Evolutionary conservation across 2,888 invertebrate species (phyloP), one percentile per base, ranked within the genome.

Genomic region (Apodemia hepburni): DNA sequence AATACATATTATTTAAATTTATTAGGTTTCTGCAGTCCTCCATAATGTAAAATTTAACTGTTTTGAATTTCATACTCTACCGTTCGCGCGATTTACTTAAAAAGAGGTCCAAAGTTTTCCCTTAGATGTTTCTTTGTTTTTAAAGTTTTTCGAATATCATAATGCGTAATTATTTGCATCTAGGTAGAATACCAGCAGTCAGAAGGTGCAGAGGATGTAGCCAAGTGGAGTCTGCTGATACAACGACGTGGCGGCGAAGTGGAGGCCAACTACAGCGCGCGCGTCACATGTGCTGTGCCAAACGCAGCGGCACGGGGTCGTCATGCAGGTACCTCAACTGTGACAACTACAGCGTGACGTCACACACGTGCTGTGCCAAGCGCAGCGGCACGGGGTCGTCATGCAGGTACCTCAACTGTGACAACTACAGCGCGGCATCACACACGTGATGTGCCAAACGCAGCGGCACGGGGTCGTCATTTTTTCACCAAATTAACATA

Each of bases 331-430:
- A n/a, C n/a, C n/a, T 4, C 5, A 18, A 33, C 17, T 57, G n/a
- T 18, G 27, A 2, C 27, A 4, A 18, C n/a, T n/a, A n/a, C n/a
- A n/a, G n/a, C n/a, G n/a, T n/a, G n/a, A n/a, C n/a, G n/a, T n/a
- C n/a, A n/a, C n/a, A n/a, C 99, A 99, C 83, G 95, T 99, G 45
- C 90, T 99, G 42, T 97, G 98, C 78, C 96, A 97, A 74, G 97
- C 97, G 17, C 98, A 98, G 86, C 94, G 96, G 27, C 97, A 97
- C 79, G 97, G 98, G 22, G 95, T 97, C 60, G 98, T 98, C 12
- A 97, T 97, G 93, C 97, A 98, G 90, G 92, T 88, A n/a, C n/a
- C n/a, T 4, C 5, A 18, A 33, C 17, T 57, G n/a, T 18, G 27
- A 2, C 27, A 4, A 18, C n/a, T n/a, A n/a, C n/a, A n/a, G n/a